Evolutionary conservation across 2,113 vertebrate species (phyloP).

Genomic region (Addax nasomaculatus): DNA sequence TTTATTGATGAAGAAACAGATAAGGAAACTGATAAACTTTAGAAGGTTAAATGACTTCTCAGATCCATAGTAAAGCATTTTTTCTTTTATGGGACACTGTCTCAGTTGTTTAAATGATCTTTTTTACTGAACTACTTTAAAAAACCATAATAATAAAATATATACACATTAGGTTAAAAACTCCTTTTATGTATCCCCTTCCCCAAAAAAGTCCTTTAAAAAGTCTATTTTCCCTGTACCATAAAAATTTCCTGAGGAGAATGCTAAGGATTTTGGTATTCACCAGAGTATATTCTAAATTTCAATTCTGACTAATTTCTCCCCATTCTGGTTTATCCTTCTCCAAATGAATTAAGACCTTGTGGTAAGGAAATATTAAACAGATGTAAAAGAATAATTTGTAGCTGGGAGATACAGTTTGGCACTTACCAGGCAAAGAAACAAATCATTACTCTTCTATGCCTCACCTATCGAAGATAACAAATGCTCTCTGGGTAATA

Average conservation of each 20-base stretch:
- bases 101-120: neutral
- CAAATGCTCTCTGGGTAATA: neutral
- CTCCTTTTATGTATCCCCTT: neutral
- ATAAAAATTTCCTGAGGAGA: slow-evolving; percentile 32
- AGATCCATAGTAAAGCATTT: neutral
- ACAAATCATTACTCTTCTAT: slow-evolving; percentile 31
- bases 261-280: slow-evolving; percentile 2
- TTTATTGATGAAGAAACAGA: neutral
- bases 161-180: neutral
- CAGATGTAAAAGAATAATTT: slow-evolving; percentile 5
- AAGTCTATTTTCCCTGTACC: neutral
- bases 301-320: slow-evolving; percentile 36
- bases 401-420: neutral
- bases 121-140: neutral
- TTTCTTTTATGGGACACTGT: neutral
- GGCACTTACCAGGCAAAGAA: slow-evolving; percentile 32
- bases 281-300: neutral
- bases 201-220: neutral
- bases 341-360: slow-evolving; percentile 10
- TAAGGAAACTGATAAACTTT: neutral
- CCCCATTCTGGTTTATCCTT: slow-evolving; percentile 40
- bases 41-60: neutral
- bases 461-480: slow-evolving; percentile 13
- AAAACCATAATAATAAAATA: neutral
- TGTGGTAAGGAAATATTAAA: slow-evolving; percentile 20